Evolutionary conservation across 2,113 vertebrate genomes (phyloP), one percentile per base, ranked within the genome.

Genomic region (Halcyon senegalensis): DNA sequence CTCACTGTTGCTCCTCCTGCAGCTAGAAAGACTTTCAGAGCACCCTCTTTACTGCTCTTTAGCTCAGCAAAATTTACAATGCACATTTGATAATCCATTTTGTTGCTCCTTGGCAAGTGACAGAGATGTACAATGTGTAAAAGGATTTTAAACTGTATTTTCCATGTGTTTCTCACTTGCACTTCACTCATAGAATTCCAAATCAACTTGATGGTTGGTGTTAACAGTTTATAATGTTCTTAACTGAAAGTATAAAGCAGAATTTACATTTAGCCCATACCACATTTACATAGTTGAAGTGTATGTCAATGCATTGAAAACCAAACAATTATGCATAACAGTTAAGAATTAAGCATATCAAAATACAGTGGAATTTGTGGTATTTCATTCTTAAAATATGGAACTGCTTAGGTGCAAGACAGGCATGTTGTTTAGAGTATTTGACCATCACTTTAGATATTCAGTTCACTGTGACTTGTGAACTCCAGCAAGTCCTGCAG

Each of bases 21-120:
- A 90, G 58, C 59, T 72, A 25, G 27, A 12, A 91, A 85, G 63
- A 69, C 48, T 39, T 69, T n/a, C 24, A 87, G 46, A 83, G 9
- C 43, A 43, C 43, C 43, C 43, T 43, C 43, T 43, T 43, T 87
- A 90, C 20, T 73, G 41, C 46, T 83, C 50, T n/a, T 77, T 66
- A 93, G 21, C 46, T 94, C 75, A 86, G 70, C 55, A 93, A 75
- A 96, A 94, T 95, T 96, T 93, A 74, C 50, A 92, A 20, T 44
- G 25, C 6, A 28, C 41, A 33, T 77, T 83, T 37, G 17, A 68
- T 86, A 43, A 92, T 92, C 56, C 30, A 67, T 94, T 96, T 89
- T 93, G 55, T 46, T 56, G 21, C 33, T 88, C 20, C 46, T 93
- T 88, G 75, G 88, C 82, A 94, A 14, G 8, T 86, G 70, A 93